Evolutionary conservation across 2,797 vertebrate species (phyloP).

Genomic region (Scarus forsteni): DNA sequence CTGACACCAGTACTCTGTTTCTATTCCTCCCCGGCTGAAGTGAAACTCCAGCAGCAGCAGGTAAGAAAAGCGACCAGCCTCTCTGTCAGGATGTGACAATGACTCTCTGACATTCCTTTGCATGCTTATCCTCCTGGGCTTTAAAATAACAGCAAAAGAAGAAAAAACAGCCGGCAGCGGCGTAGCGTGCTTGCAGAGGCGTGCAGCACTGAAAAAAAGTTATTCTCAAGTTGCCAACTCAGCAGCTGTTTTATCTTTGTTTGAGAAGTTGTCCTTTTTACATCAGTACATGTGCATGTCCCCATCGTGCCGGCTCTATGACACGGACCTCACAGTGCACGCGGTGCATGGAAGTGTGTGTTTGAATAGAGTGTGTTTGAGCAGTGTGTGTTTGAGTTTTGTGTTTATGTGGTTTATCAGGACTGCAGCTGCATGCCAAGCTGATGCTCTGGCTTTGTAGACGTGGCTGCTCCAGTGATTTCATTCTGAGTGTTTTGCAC

Average conservation of each 20-base stretch:
- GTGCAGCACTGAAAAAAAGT: conserved; percentile 42
- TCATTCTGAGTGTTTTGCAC: conserved; percentile 28
- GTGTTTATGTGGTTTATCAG: conserved; percentile 22
- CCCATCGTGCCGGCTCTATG: background rate
- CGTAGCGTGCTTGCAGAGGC: conserved; percentile 45
- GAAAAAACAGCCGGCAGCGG: conserved; percentile 37
- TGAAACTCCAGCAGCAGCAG: conserved; percentile 64
- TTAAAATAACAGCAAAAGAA: background rate
- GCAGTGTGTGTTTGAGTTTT: background rate
- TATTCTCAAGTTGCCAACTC: conserved; percentile 62
- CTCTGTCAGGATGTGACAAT: conserved; percentile 32
- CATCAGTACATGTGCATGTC: conserved; percentile 2
- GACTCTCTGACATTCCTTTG: conserved; percentile 17
- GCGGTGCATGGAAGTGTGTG: background rate
- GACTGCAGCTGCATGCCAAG: conserved; percentile 49
- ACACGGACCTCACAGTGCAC: conserved; percentile 5
- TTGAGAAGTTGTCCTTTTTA: conserved; percentile 10
- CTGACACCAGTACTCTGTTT: conserved; percentile 44
- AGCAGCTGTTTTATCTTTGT: conserved; percentile 31
- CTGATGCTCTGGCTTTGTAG: conserved; percentile 69
- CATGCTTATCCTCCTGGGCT: background rate
- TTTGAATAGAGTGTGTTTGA: background rate
- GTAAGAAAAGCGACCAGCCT: conserved; percentile 64
- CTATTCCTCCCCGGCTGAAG: conserved; percentile 31
- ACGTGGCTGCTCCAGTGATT: conserved; percentile 68